Evolutionary conservation across 2,113 vertebrate genomes (phyloP), one percentile per base, ranked within the genome.

Genomic region (Psilopogon haemacephalus): DNA sequence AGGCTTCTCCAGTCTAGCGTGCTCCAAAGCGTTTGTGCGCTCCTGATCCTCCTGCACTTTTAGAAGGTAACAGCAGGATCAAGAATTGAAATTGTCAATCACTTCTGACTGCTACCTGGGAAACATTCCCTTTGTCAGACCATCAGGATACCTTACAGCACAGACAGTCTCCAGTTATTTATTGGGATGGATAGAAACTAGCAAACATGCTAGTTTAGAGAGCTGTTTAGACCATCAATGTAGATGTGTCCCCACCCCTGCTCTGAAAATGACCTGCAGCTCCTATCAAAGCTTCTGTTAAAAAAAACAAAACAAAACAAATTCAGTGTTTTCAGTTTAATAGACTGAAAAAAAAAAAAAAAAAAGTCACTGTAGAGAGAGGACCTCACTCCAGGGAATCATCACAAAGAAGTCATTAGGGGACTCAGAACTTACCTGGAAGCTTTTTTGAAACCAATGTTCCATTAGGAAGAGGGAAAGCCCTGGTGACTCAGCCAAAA

Each of bases 401-500:
- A 97, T 48, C 97, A 97, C 89, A 94, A 97, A 80, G 90, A 94
- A 96, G 86, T 77, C 84, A 96, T 96, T 95, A 97, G 0, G 96
- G 97, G 97, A 97, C 95, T 96, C 93, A 62, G 95, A 98, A 98
- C 98, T 98, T 98, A 98, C 98, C 98, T 98, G 98, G 96, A 97
- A 97, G 96, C 88, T 97, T 97, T 95, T 96, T 97, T 98, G 97
- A 98, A 97, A 97, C 96, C 98, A 97, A 97, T 97, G 96, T 96
- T 98, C 89, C 97, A 97, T 97, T 97, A 97, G 97, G 98, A 96
- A 98, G 98, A 97, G 97, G 97, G 98, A 98, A 98, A 97, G 97
- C 97, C 97, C 98, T 98, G 98, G 97, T 97, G 98, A 98, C 98
- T 98, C 98, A 97, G 97, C 97, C 97, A 97, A 98, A 98, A 98